Evolutionary conservation across 2,888 invertebrate species (phyloP).

Genomic region (Heliconius erato): DNA sequence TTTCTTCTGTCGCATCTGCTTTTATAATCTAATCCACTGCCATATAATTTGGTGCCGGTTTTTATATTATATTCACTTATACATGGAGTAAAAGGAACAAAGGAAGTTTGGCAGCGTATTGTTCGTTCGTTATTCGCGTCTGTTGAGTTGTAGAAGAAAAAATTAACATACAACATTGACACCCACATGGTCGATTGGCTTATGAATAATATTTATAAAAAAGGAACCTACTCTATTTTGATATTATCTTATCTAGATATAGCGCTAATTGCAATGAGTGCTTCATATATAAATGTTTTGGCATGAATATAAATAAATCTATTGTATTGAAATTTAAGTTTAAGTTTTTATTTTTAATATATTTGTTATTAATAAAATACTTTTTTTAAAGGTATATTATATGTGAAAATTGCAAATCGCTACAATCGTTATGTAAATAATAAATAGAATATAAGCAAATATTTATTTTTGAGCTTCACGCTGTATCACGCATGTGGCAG

Average conservation of each 20-base stretch:
- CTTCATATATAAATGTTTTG: conserved; percentile 5
- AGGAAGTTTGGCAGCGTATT: conserved; percentile 81
- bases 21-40: conserved; percentile 45
- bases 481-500: no score
- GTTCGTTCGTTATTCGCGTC: conserved; percentile 69
- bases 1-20: conserved; percentile 42
- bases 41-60: conserved; percentile 63
- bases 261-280: conserved; percentile 3
- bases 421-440: no score
- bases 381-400: not conserved
- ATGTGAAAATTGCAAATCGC: not conserved
- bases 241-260: conserved; percentile 16
- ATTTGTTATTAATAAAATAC: not conserved
- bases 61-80: conserved; percentile 56
- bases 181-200: conserved; percentile 59
- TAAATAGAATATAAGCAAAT: no score
- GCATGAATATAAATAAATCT: not conserved
- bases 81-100: conserved; percentile 75
- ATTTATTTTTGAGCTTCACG: no score
- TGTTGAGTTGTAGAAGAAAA: conserved; percentile 69
- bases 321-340: not conserved
- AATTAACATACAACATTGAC: conserved; percentile 72
- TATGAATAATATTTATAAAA: conserved; percentile 37
- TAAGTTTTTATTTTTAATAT: not conserved
- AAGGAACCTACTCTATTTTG: conserved; percentile 8